These are phyloP conservation scores for Tribolium madens DNA, from an alignment of 1,140 invertebrate genomes.

Conservation along the genomic window DNA sequence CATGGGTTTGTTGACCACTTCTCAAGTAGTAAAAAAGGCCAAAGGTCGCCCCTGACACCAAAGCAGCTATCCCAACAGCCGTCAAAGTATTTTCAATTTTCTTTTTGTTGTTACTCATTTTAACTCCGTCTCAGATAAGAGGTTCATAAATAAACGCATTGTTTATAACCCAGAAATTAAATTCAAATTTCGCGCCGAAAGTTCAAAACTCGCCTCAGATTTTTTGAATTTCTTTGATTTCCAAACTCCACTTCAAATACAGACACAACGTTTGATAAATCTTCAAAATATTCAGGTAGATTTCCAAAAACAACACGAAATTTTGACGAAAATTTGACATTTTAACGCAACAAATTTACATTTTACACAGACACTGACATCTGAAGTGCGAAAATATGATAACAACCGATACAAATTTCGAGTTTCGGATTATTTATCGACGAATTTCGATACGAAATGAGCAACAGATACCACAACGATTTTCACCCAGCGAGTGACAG, in stretches of 20 bases:
- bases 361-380: not conserved
- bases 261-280: not conserved
- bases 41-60: not conserved
- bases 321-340: not conserved
- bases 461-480: slow-evolving; percentile 22
- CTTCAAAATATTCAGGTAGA: not conserved
- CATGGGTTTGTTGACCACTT: not conserved
- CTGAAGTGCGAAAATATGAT: not conserved
- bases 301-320: not conserved
- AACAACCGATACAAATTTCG: not conserved
- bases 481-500: slow-evolving; percentile 10
- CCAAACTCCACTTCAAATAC: not conserved
- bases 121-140: not conserved
- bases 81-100: slow-evolving; percentile 6
- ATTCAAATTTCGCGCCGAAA: not conserved
- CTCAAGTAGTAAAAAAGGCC: not conserved
- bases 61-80: not conserved
- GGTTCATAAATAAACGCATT: not conserved
- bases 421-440: not conserved
- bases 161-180: not conserved
- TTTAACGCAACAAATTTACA: not conserved
- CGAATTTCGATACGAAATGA: not conserved
- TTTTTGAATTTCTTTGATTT: not conserved
- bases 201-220: not conserved
- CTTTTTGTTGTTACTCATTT: slow-evolving; percentile 3